phyloP scores from a whole-genome alignment of 2,113 vertebrate genomes.

The Morphnarchus princeps region DNA sequence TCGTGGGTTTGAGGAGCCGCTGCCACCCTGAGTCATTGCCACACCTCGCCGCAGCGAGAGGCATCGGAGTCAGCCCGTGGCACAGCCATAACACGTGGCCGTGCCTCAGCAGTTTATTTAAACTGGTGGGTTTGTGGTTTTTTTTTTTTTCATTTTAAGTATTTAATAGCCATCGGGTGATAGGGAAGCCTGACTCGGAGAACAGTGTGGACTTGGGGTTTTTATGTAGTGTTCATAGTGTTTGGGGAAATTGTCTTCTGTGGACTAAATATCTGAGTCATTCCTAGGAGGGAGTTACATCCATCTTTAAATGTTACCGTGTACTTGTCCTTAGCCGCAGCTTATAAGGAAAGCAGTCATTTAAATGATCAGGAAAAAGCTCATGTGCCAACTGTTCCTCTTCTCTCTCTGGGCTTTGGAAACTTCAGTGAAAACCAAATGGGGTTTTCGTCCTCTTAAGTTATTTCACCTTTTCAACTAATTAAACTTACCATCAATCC shows the following conservation, averaged over 20 bases:
- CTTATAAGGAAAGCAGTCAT: neutral
- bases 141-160: neutral
- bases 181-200: fast-evolving
- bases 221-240: too few relatives aligned
- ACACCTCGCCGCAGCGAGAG: neutral
- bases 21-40: neutral
- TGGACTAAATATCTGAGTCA: neutral
- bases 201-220: fast-evolving
- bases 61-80: fast-evolving
- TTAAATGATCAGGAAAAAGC: neutral
- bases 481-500: fast-evolving
- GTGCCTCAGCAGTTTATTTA: neutral
- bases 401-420: neutral
- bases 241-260: neutral
- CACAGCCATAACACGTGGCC: fast-evolving
- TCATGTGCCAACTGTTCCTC: fast-evolving
- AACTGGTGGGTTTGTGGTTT: neutral
- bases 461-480: neutral
- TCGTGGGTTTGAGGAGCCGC: fast-evolving
- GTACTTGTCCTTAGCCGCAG: too few relatives aligned
- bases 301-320: neutral
- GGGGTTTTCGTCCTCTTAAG: neutral
- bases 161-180: neutral
- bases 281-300: neutral
- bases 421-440: neutral